phyloP scores from a whole-genome alignment of 2,113 vertebrate species.

The Odocoileus virginianus region DNA sequence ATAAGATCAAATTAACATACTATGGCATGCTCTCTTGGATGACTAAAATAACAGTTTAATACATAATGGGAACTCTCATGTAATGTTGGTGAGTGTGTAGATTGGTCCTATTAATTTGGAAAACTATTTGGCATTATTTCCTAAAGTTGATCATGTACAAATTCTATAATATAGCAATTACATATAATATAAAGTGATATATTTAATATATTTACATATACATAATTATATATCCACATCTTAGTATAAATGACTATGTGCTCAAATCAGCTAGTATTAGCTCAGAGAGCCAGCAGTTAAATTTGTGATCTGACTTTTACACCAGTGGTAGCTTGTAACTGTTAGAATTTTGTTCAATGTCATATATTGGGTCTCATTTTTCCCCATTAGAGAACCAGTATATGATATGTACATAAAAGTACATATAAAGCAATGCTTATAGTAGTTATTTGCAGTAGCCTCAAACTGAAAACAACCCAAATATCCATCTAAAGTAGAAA shows the following conservation, averaged over 20 bases:
- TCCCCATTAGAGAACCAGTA: background rate
- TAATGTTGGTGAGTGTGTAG: background rate
- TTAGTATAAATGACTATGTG: background rate
- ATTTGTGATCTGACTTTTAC: background rate
- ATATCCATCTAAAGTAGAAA: background rate
- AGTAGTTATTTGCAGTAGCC: background rate
- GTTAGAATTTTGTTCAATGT: background rate
- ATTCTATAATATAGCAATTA: background rate
- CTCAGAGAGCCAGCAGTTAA: background rate
- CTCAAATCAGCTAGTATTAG: background rate
- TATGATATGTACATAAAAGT: background rate
- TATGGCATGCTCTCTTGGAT: background rate
- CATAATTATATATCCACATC: background rate
- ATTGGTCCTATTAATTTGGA: background rate
- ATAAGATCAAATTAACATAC: background rate
- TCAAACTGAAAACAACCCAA: background rate
- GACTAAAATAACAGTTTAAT: background rate
- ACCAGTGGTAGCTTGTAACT: background rate
- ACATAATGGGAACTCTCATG: background rate
- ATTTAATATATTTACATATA: background rate
- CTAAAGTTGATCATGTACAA: background rate
- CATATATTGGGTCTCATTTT: no score
- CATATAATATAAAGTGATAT: background rate
- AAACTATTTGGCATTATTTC: background rate
- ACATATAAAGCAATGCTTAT: background rate